Evolutionary conservation across 1,140 invertebrate genomes (phyloP), one percentile per base, ranked within the genome.

Genomic region (Solenopsis fugax): DNA sequence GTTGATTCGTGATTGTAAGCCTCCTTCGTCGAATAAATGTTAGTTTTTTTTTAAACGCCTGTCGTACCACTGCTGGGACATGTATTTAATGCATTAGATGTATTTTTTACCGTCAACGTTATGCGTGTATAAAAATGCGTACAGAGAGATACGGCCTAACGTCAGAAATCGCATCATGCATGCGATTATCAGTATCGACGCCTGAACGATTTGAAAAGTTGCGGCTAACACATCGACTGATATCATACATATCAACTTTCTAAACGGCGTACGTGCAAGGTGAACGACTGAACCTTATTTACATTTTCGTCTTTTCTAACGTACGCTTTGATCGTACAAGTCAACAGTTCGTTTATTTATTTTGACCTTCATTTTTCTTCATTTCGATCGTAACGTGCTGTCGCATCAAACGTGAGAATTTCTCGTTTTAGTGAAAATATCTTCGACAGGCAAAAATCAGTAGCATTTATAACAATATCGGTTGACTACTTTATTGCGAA

Each of bases 221-320:
- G 12, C 24, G 10, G 1, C 21, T 48, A 41, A n/a, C 34, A 13
- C 21, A 24, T 48, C 6, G 34, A 4, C 13, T 4, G 41, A 34
- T 60, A 48, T 64, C 24, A 64, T 12, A 5, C 4, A 3, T 48
- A 48, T 69, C 29, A 21, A 81, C 64, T 81, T 81, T 71, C 77
- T 69, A 81, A 54, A 5, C 9, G 9, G 4, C 7, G 4, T 29
- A 54, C 16, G 64, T 69, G 10, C 37, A 7, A 18, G 34, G 64
- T 81, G 48, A 81, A 45, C 21, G 64, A 21, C 21, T n/a, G 64
- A 69, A n/a, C 24, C 37, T 29, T 18, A 37, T 45, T 54, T 34
- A 41, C 34, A 54, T 81, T 81, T 80, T 80, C 48, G 10, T 54
- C 6, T 13, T 18, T 41, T 41, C 65, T 52, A 50, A 69, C 64